Base-by-base conservation (phyloP, 2,888 invertebrate species). In the Margaritifera margaritifera region DNA sequence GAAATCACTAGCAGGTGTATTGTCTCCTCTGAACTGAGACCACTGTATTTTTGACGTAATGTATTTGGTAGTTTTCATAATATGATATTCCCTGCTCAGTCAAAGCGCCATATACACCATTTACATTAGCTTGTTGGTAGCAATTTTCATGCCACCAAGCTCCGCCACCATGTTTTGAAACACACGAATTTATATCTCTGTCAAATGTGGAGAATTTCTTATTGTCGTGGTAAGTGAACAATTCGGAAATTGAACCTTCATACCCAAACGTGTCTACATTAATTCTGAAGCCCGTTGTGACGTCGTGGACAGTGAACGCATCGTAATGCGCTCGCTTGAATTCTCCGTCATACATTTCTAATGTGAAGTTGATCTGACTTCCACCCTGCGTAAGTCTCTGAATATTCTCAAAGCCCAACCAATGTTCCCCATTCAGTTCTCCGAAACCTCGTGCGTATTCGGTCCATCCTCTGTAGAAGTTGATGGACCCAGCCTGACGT, bases 371-470 rank as follows among this genome's bases (percentile, higher is more conserved):
- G n/a, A 74, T 68, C 61, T 74, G 63, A 53, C 56, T 62, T 5
- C 74, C 74, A 19, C 57, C 66, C 53, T 64, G 69, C 0, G 74
- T 74, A 1, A 74, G 64, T 22, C 70, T 55, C 24, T 74, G 74
- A 50, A 74, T 74, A 56, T 71, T 74, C 8, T 74, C 74, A n/a
- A 74, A 57, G 1, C 74, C 74, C 1, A 74, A 55, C 74, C 74
- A 74, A 52, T 71, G 64, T 54, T 70, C 70, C 18, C 74, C 66
- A 2, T 66, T 27, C 81, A 89, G 85, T 22, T 94, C 92, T 0
- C 96, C 96, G 84, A 96, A 96, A n/a, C 95, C 95, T 8, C 92
- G 91, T 0, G 93, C 93, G 86, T 96, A 96, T 69, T 95, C 94
- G 68, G 92, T 91, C 93, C 95, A 96, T 67, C 94, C 94, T 55